These are phyloP conservation scores for Drosophila suboccidentalis DNA, from an alignment of 2,888 invertebrate species.

Conservation along the genomic window DNA sequence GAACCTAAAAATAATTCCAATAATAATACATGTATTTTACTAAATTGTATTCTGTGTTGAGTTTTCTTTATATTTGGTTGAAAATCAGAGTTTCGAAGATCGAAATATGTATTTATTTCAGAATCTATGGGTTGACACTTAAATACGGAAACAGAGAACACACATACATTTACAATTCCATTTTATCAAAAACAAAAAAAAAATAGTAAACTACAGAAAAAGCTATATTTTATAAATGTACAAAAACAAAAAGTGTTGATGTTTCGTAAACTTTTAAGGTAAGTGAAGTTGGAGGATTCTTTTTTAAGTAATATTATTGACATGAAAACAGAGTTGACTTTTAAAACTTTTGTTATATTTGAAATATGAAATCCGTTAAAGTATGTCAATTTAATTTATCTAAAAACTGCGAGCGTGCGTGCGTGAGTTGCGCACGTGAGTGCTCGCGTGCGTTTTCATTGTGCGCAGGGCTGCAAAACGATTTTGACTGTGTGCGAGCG, in stretches of 20 bases:
- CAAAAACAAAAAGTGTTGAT: slow-evolving; percentile 19
- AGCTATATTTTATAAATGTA: slow-evolving; percentile 15
- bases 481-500: slow-evolving; percentile 21
- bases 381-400: too few relatives aligned
- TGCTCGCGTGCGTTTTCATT: slow-evolving; percentile 2
- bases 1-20: slow-evolving; percentile 75
- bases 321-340: too few relatives aligned
- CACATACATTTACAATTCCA: slow-evolving; percentile 12
- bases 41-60: slow-evolving; percentile 25
- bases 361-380: too few relatives aligned
- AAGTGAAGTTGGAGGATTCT: slow-evolving; percentile 18
- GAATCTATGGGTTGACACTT: background rate
- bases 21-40: slow-evolving; percentile 65
- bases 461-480: slow-evolving; percentile 46
- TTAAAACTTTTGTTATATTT: too few relatives aligned
- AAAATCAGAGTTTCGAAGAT: background rate
- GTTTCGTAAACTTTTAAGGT: slow-evolving; percentile 35
- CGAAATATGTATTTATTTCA: background rate
- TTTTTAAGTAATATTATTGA: background rate
- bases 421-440: background rate
- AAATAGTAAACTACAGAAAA: slow-evolving; percentile 15
- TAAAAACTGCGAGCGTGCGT: background rate
- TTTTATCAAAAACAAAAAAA: background rate
- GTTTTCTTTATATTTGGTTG: background rate
- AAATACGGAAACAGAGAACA: slow-evolving; percentile 3